phyloP scores from a whole-genome alignment of 1,140 invertebrate genomes.

The Stegodyphus mimosarum region DNA sequence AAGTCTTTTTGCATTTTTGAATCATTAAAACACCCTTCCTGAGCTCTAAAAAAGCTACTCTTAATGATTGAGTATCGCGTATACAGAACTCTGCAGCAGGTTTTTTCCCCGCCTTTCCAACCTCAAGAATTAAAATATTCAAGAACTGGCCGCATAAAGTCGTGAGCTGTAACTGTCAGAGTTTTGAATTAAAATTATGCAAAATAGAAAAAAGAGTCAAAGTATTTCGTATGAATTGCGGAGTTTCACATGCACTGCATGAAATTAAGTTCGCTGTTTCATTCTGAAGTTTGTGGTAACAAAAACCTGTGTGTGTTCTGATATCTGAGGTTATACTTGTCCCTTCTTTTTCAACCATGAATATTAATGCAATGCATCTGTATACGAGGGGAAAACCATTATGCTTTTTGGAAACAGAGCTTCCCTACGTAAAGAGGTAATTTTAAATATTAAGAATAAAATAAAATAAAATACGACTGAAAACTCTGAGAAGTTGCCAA shows the following conservation, averaged over 20 bases:
- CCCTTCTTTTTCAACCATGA: slow-evolving; percentile 33
- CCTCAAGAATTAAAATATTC: slow-evolving; percentile 46
- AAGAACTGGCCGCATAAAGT: slow-evolving; percentile 31
- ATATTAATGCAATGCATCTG: slow-evolving; percentile 52
- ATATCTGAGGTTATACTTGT: not conserved
- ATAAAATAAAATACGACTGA: not conserved
- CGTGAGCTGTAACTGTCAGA: slow-evolving; percentile 37
- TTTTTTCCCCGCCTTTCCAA: not conserved
- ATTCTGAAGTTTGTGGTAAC: slow-evolving; percentile 1
- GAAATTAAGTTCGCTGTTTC: slow-evolving; percentile 47
- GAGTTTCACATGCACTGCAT: slow-evolving; percentile 15
- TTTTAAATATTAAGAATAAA: slow-evolving; percentile 23
- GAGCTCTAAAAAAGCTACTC: not conserved
- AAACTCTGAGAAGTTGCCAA: not conserved
- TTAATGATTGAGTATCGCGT: slow-evolving; percentile 53
- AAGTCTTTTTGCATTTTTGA: slow-evolving; percentile 49
- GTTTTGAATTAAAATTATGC: slow-evolving; percentile 49
- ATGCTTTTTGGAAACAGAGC: slow-evolving; percentile 47
- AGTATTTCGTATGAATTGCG: slow-evolving; percentile 22
- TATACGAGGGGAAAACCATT: slow-evolving; percentile 47
- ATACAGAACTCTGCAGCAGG: not conserved
- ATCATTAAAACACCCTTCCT: slow-evolving; percentile 44
- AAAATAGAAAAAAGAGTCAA: slow-evolving; percentile 46
- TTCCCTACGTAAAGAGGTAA: slow-evolving; percentile 38
- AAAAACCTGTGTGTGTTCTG: slow-evolving; percentile 23